A percentile compares a stretch with the other conserved stretches of the same genome.
Evolutionary conservation across 2,797 vertebrate genomes (phyloP).

Genomic region (Hirundo rustica): DNA sequence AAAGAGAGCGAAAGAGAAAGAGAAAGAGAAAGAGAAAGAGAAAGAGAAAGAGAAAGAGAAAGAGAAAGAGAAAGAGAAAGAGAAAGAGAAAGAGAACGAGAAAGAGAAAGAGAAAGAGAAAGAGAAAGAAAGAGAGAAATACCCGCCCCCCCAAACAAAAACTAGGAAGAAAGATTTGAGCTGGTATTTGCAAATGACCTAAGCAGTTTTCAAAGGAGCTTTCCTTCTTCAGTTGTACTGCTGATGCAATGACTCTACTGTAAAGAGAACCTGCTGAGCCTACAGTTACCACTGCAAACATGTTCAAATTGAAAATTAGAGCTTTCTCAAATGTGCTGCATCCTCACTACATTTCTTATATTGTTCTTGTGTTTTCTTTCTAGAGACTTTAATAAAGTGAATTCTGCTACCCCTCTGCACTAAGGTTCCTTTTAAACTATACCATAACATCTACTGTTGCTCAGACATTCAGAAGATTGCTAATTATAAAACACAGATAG

Average conservation of each 20-base stretch:
- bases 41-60: no score
- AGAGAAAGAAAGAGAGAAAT: no score
- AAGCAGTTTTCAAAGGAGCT: background rate
- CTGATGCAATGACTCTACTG: background rate
- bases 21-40: no score
- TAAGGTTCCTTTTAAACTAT: background rate
- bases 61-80: no score
- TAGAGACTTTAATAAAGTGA: background rate
- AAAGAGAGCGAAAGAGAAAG: no score
- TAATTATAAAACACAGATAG: background rate
- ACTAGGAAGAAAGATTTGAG: background rate
- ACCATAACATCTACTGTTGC: background rate
- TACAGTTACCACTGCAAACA: background rate
- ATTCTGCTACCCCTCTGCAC: background rate
- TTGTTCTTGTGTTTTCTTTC: background rate
- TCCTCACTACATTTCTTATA: background rate
- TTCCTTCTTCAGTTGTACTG: background rate
- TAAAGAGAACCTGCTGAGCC: slow-evolving; percentile 3
- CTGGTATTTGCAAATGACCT: background rate
- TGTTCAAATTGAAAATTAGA: slow-evolving; percentile 32
- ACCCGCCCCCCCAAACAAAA: background rate
- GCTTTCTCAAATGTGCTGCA: background rate
- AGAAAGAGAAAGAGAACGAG: no score
- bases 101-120: no score
- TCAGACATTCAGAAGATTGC: background rate